These are phyloP conservation scores for Isoperla grammatica DNA, from an alignment of 2,888 invertebrate species.

Conservation along the genomic window DNA sequence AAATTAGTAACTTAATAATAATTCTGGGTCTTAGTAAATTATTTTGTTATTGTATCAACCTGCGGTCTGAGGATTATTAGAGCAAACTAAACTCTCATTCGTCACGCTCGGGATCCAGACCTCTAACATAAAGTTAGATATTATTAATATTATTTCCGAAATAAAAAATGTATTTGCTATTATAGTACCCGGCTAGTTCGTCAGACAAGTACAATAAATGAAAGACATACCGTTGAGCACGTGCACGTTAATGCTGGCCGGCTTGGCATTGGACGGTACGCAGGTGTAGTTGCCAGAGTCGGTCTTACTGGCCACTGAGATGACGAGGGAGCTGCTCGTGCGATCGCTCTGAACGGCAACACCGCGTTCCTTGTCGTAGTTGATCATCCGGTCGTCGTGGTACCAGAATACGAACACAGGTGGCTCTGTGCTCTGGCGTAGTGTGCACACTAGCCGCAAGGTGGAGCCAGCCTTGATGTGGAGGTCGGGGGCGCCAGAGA, in stretches of 20 bases:
- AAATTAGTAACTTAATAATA: constrained; percentile 23
- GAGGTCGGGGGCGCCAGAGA: constrained; percentile 63
- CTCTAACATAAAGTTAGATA: no score
- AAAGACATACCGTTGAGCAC: constrained; percentile 69
- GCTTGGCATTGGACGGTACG: constrained; percentile 81
- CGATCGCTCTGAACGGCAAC: constrained; percentile 83
- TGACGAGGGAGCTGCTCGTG: constrained; percentile 60
- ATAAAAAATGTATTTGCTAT: no score
- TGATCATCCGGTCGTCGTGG: constrained; percentile 87
- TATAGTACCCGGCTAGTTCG: no score
- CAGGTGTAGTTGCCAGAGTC: constrained; percentile 88
- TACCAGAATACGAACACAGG: constrained; percentile 60
- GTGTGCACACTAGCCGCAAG: constrained; percentile 62
- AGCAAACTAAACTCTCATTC: no score
- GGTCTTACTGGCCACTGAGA: constrained; percentile 57
- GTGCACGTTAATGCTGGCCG: constrained; percentile 82
- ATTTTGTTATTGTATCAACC: no score
- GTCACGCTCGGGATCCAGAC: no score
- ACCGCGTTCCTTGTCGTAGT: constrained; percentile 80
- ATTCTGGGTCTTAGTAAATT: no score
- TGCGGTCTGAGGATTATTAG: no score
- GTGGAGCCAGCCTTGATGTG: constrained; percentile 67
- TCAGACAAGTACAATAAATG: no score
- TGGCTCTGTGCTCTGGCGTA: constrained; percentile 61
- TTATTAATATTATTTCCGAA: no score